Percentiles rank a stretch among this genome's conserved stretches.
Evolutionary conservation across 2,113 vertebrate species (phyloP).

Genomic region (Microtus montanus): DNA sequence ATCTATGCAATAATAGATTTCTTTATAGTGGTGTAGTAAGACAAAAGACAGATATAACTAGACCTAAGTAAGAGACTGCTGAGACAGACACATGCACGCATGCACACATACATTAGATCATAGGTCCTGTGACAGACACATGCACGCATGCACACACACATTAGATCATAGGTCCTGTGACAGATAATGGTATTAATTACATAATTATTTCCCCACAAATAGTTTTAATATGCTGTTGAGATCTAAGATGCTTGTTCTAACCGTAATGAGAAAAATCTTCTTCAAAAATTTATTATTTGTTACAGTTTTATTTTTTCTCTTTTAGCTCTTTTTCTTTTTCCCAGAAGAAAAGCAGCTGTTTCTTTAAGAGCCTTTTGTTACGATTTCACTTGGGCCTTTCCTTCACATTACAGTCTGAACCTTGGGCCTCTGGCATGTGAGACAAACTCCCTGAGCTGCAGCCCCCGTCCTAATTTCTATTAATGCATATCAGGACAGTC

Average conservation of each 20-base stretch:
- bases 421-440: not conserved
- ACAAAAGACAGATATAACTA: not conserved
- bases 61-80: not conserved
- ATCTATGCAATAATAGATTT: conserved; percentile 1
- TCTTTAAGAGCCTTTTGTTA: not conserved
- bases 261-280: not conserved
- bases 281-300: not conserved
- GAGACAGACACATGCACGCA: not conserved
- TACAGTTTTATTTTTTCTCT: not conserved
- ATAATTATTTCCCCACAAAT: not conserved
- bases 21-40: not conserved
- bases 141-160: not conserved
- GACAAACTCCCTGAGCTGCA: not conserved
- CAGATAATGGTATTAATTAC: not conserved
- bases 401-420: not conserved
- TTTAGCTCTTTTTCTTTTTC: conserved; percentile 32
- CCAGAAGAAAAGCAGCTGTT: not conserved
- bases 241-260: not conserved
- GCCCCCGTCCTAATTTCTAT: not conserved
- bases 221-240: not conserved
- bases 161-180: not conserved
- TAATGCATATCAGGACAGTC: not conserved
- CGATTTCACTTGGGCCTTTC: not conserved
- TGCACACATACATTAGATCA: no score
- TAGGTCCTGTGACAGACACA: no score